These are phyloP conservation scores for Tenrec ecaudatus DNA, from an alignment of 2,113 vertebrate species.

Conservation along the genomic window DNA sequence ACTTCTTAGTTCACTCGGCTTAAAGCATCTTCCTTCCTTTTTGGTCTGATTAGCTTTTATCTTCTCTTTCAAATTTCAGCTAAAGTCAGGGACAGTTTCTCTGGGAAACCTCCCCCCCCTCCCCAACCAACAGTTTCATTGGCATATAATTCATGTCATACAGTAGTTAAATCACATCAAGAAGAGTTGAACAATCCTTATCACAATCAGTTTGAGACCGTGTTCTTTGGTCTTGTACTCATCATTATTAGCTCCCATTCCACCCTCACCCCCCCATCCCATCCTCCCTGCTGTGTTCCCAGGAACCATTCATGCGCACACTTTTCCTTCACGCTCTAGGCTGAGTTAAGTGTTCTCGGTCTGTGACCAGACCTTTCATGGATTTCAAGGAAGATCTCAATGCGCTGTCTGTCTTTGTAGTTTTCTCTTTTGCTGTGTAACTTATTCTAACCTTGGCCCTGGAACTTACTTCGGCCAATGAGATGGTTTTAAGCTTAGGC, in stretches of 20 bases:
- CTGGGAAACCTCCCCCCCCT: background rate
- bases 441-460: background rate
- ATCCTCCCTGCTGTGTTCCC: too few relatives aligned
- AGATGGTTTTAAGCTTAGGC: background rate
- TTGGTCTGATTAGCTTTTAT: background rate
- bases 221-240: too few relatives aligned
- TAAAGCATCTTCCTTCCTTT: background rate
- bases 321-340: background rate
- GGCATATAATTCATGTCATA: too few relatives aligned
- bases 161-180: too few relatives aligned
- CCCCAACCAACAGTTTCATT: too few relatives aligned
- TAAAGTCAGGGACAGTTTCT: background rate
- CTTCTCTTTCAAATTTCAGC: background rate
- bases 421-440: background rate
- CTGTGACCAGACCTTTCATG: background rate
- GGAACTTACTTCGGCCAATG: background rate
- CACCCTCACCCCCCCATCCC: too few relatives aligned
- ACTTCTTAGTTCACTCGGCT: slow-evolving; percentile 1
- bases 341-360: background rate
- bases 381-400: background rate
- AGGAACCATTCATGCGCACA: too few relatives aligned
- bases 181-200: too few relatives aligned
- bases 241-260: too few relatives aligned
- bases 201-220: too few relatives aligned
- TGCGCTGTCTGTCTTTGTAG: background rate